These are phyloP conservation scores for Leptonema lineaticorne DNA, from an alignment of 1,140 invertebrate genomes.

Conservation along the genomic window DNA sequence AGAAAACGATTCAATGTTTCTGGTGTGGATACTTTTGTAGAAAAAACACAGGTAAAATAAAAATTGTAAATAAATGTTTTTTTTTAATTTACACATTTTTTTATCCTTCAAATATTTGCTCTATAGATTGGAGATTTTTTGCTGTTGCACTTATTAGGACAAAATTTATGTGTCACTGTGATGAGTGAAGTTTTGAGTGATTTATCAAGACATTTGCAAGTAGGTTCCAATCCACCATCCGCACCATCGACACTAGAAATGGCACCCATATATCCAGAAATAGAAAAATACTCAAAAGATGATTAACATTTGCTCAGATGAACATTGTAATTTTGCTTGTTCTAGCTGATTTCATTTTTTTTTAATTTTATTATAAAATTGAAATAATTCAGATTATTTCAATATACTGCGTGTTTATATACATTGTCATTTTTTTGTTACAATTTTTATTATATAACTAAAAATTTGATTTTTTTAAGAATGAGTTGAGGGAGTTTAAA, in stretches of 20 bases:
- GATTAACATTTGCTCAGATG: slow-evolving; percentile 2
- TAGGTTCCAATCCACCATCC: slow-evolving; percentile 73
- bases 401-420: too few relatives aligned
- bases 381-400: too few relatives aligned
- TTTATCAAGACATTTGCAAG: slow-evolving; percentile 63
- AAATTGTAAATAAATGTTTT: slow-evolving; percentile 19
- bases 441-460: too few relatives aligned
- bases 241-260: slow-evolving; percentile 82
- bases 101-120: slow-evolving; percentile 26
- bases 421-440: too few relatives aligned
- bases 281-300: slow-evolving; percentile 65
- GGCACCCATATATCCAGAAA: slow-evolving; percentile 79
- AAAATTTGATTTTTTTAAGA: too few relatives aligned
- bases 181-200: slow-evolving; percentile 74
- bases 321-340: slow-evolving; percentile 6
- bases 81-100: neutral
- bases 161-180: slow-evolving; percentile 80
- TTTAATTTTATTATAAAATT: too few relatives aligned
- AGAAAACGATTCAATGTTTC: slow-evolving; percentile 71
- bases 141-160: slow-evolving; percentile 76
- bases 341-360: too few relatives aligned
- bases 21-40: slow-evolving; percentile 69
- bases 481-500: too few relatives aligned
- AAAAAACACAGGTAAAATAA: slow-evolving; percentile 72
- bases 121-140: slow-evolving; percentile 82